Conservation (phyloP, 2,797 vertebrate genomes). For the Zalophus californianus region DNA sequence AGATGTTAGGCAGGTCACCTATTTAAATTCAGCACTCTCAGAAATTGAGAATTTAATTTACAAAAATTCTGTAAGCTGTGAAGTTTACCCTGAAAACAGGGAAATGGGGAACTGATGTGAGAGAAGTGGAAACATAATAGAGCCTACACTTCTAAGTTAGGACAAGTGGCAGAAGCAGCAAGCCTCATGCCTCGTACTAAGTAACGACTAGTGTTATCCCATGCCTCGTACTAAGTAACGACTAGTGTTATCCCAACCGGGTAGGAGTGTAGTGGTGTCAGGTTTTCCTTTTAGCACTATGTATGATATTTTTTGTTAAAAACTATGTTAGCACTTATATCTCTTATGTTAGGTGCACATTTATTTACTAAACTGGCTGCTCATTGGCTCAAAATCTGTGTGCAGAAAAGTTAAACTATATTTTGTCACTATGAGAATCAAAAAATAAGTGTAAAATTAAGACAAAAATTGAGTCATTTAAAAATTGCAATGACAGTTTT, state of each 20-base stretch:
- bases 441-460: background rate
- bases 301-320: background rate
- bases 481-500: background rate
- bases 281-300: background rate
- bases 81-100: background rate
- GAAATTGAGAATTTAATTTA: constrained; percentile 20
- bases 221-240: background rate
- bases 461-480: background rate
- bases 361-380: background rate
- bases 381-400: background rate
- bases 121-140: background rate
- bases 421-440: background rate
- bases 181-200: background rate
- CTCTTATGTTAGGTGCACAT: background rate
- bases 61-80: background rate
- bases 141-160: background rate
- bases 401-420: background rate
- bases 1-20: background rate
- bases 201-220: background rate
- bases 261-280: background rate
- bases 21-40: background rate
- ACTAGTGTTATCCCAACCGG: background rate
- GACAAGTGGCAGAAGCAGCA: background rate
- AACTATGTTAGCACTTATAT: background rate
- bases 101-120: background rate